These are phyloP conservation scores for Psilopogon haemacephalus DNA, from an alignment of 2,113 vertebrate genomes.

Conservation along the genomic window DNA sequence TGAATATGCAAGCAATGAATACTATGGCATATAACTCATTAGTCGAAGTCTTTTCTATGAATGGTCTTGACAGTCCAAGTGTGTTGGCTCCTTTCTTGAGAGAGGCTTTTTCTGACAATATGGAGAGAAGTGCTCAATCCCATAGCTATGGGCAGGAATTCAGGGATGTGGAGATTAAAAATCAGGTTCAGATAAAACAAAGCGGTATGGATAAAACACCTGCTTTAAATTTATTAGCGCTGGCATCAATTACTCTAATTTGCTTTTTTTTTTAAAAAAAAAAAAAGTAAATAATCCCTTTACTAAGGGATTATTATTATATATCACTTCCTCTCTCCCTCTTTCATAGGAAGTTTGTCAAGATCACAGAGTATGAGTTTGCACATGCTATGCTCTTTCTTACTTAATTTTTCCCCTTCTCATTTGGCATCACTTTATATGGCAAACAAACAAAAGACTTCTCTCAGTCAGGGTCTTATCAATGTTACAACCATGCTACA, in stretches of 20 bases:
- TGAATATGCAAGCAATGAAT: neutral
- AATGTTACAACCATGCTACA: neutral
- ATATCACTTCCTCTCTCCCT: neutral
- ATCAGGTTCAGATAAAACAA: neutral
- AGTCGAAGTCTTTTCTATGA: neutral
- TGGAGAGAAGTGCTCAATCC: neutral
- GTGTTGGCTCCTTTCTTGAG: neutral
- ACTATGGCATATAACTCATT: neutral
- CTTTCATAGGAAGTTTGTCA: neutral
- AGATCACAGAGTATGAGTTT: neutral
- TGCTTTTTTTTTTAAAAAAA: neutral
- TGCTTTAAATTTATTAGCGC: neutral
- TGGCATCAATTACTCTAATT: neutral
- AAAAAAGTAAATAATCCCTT: neutral
- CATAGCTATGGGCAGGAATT: neutral
- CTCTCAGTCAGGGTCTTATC: neutral
- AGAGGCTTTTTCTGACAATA: rapidly evolving
- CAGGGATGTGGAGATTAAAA: neutral
- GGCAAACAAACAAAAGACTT: neutral
- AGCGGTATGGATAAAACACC: neutral
- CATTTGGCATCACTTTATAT: neutral
- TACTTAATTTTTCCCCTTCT: neutral
- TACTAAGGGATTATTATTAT: too few relatives aligned
- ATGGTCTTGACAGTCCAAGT: neutral
- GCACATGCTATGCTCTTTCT: neutral